Evolutionary conservation across 2,113 vertebrate species (phyloP).

Genomic region (Pseudopipra pipra): DNA sequence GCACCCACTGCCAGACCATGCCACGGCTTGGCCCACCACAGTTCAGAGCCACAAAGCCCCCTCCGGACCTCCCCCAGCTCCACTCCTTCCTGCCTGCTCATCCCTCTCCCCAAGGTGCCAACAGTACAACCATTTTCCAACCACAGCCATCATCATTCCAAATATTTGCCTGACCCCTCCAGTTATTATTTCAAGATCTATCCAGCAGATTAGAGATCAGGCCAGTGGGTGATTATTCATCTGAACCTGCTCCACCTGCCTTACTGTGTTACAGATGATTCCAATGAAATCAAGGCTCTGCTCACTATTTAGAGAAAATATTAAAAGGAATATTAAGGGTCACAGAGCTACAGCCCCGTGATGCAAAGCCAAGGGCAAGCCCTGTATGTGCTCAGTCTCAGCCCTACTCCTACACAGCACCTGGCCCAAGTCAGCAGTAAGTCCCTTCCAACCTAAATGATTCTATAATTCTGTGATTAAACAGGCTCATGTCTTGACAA

Average conservation of each 20-base stretch:
- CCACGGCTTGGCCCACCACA: neutral
- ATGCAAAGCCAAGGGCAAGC: neutral
- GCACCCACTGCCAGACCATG: neutral
- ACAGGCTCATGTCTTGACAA: neutral
- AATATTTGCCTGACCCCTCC: neutral
- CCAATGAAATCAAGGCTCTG: neutral
- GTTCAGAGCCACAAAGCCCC: neutral
- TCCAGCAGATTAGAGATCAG: neutral
- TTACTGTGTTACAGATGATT: too few species aligned
- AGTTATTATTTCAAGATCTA: neutral
- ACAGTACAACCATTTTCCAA: neutral
- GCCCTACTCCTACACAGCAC: neutral
- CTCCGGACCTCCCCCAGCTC: neutral
- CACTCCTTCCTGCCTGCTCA: neutral
- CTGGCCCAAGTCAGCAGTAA: too few species aligned
- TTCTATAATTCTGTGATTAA: neutral
- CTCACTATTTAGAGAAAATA: neutral
- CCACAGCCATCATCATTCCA: neutral
- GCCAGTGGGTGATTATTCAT: neutral
- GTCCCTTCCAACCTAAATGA: neutral
- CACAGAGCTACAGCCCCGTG: fast-evolving
- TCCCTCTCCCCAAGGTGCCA: neutral
- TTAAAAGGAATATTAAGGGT: neutral
- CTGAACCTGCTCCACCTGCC: neutral
- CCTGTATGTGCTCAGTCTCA: fast-evolving